Evolutionary conservation across 2,888 invertebrate species (phyloP), one percentile per base, ranked within the genome.

Genomic region (Fabriciana adippe): DNA sequence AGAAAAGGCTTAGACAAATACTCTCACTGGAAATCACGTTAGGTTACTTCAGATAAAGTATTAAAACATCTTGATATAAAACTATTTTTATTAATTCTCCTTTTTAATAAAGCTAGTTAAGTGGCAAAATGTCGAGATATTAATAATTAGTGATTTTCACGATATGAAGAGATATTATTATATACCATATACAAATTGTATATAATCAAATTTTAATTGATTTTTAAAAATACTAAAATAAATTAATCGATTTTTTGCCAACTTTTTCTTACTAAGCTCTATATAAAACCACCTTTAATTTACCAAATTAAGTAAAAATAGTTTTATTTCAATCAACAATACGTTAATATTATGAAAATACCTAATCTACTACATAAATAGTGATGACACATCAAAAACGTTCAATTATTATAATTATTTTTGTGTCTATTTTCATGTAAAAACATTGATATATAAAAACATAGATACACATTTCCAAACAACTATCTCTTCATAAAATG

Each of bases 21-120:
- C 35, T 92, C 92, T 92, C 92, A 92, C 92, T 92, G 82, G 84
- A 87, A 88, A 92, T 92, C 92, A 92, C 92, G 74, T 85, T 83
- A 83, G 79, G 87, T 89, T 88, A 82, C 84, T 77, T 86, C 81
- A 85, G 82, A 85, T 66, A 66, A 67, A 55, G 78, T 76, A 75
- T 16, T 64, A 59, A 66, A 57, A 60, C 50, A 45, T 61, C 31
- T 70, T 69, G 61, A 45, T 64, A 68, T 68, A 64, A 69, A 68
- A 72, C 64, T 68, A 70, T 68, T 66, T 70, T 59, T 41, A 54
- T 35, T 16, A 21, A 16, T 15, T 16, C 64, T 68, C 41, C 35
- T 41, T 41, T 11, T 41, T 11, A 2, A 41, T 41, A 41, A 8
- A 41, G 35, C 35, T 41, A 41, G 11, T 41, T 11, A 41, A 41